Base-by-base conservation (phyloP, 2,113 vertebrate species). In the Oryzias melastigma region DNA sequence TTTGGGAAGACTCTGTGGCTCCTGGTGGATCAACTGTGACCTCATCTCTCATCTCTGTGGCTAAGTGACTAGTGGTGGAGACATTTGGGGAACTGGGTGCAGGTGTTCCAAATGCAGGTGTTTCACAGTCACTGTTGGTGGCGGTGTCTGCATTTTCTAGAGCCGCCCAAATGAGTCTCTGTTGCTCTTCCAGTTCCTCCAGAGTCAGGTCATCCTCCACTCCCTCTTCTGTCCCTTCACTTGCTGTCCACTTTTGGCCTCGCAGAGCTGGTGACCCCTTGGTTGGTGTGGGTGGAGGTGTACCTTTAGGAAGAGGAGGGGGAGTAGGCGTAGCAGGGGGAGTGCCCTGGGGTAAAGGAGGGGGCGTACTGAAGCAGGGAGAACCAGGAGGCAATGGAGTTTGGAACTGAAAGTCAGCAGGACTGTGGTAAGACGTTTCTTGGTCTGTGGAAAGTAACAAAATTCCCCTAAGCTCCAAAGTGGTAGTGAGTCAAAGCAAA, bases 151-250 rank as follows among this genome's bases (percentile, higher is more conserved):
- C 91, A 71, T 94, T 96, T 73, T 95, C 93, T 0, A 99, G 90
- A 1, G 94, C 97, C 0, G 94, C 95, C 95, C 95, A 95, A 51
- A 99, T 94, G 49, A 93, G 85, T 52, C 96, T 89, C 87, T 99
- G 96, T 75, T 98, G 95, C 58, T 99, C 97, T 70, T 98, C 97
- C 3, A 99, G 90, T 57, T 99, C 96, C 61, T 99, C 97, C 77
- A 99, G 74, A 0, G 95, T 95, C 75, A 98, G 85, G 0, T 93
- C 91, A 14, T 99, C 97, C 71, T 96, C 94, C 1, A 93, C 89
- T 91, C 84, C 82, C 16, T 65, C 86, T 1, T 5, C 78, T 0
- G 89, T 50, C 0, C 92, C 86, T n/a, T 93, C 88, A 7, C 85
- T 65, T 0, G 79, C 74, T 1, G 49, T 47, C 58, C 71, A 80